Percentiles rank a stretch among this genome's conserved stretches.
Conservation (phyloP, 2,888 invertebrate genomes). For the Lasioglossum vierecki region DNA sequence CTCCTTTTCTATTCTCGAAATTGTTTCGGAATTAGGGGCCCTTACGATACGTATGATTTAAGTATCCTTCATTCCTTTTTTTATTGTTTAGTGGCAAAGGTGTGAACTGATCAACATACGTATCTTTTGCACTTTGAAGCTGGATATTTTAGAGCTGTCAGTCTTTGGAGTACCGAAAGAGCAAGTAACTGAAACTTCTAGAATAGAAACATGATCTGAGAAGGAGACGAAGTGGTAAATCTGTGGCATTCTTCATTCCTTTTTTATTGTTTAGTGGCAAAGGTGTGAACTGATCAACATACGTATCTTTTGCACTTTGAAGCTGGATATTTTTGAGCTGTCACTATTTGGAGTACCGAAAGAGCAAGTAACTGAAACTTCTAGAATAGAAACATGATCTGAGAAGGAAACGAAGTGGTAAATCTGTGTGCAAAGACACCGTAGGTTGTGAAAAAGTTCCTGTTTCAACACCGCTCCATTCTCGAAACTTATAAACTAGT, state of each 20-base stretch:
- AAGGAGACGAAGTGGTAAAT: too few species aligned
- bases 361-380: neutral
- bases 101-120: neutral
- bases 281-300: neutral
- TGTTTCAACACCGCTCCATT: neutral
- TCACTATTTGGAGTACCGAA: too few species aligned
- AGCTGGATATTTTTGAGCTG: too few species aligned
- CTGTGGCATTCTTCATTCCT: too few species aligned
- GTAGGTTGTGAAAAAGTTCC: neutral
- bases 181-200: too few species aligned
- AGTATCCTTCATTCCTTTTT: neutral
- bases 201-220: too few species aligned
- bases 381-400: neutral
- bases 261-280: neutral
- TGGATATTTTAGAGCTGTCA: too few species aligned
- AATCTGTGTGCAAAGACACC: neutral
- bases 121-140: too few species aligned
- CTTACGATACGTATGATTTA: neutral
- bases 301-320: too few species aligned
- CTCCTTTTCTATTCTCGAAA: neutral
- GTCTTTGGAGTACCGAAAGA: too few species aligned
- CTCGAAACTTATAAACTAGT: neutral
- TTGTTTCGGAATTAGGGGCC: neutral
- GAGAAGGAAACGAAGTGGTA: neutral
- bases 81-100: neutral